phyloP scores from a whole-genome alignment of 30 jellyfish, hydroid and myxozoan genomes.

The Clytia hemisphaerica region DNA sequence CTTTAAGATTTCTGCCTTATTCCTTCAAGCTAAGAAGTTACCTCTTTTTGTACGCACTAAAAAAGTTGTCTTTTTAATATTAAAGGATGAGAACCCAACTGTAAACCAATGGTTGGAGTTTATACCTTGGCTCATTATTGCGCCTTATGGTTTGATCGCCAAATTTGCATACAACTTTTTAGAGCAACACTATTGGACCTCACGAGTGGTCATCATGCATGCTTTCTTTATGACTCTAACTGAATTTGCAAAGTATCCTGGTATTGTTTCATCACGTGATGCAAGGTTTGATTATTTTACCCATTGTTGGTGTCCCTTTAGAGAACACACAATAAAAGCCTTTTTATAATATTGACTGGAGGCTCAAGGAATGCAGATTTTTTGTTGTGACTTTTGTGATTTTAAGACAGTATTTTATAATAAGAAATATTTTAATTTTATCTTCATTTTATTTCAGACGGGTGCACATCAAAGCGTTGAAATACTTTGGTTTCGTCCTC shows the following conservation, averaged over 20 bases:
- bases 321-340: too few species aligned
- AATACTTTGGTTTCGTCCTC: slow-evolving; percentile 27
- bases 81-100: slow-evolving; percentile 40
- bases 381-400: neutral
- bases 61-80: neutral
- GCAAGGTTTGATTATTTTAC: too few species aligned
- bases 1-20: too few species aligned
- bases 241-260: slow-evolving; percentile 65
- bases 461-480: slow-evolving; percentile 46
- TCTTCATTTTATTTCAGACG: slow-evolving; percentile 32
- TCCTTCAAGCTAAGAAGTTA: too few species aligned
- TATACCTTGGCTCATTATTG: slow-evolving; percentile 23
- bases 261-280: too few species aligned
- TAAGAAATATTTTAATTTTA: neutral
- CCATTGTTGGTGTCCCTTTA: too few species aligned
- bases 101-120: slow-evolving; percentile 49
- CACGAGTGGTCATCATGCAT: slow-evolving; percentile 72
- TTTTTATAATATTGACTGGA: too few species aligned
- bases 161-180: slow-evolving; percentile 50
- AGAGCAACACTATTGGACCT: slow-evolving; percentile 64
- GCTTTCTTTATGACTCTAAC: slow-evolving; percentile 57
- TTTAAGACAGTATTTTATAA: neutral
- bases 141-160: slow-evolving; percentile 72
- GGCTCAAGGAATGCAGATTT: too few species aligned
- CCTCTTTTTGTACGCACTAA: too few species aligned